Evolutionary conservation across 2,113 vertebrate genomes (phyloP), one percentile per base, ranked within the genome.

Genomic region (Miniopterus natalensis): DNA sequence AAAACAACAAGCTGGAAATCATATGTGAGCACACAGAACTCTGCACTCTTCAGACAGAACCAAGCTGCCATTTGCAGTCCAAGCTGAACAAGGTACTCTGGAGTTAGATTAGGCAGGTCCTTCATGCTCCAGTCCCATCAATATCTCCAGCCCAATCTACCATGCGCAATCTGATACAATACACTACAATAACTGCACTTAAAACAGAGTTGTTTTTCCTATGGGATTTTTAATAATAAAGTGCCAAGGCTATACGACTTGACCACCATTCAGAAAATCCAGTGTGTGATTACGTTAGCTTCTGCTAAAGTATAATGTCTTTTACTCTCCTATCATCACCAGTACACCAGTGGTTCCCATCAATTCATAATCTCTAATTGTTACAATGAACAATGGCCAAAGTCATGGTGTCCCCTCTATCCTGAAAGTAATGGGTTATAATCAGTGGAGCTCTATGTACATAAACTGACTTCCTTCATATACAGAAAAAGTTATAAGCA

Each of bases 1-100:
- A 36, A 36, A 36, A 36, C 36, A 36, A 65, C 51, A 83, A 92
- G 57, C 90, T 95, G 68, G 45, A 95, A 95, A 83, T 74, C 79
- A 91, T 90, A 84, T 81, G 65, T 92, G 63, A 89, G 61, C 29
- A 68, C 55, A 78, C 9, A 94, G 79, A 84, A 68, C 51, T 88
- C 57, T 29, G 55, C 40, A 15, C 31, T 65, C 73, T 92, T 65
- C 53, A n/a, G 6, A 65, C 0, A 45, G 47, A 95, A 88, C 75
- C n/a, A 88, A 61, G 63, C 73, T 79, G 66, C 88, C 40, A 45
- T 61, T 57, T 84, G 21, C 18, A 68, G 59, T 68, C 47, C 31
- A 91, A 57, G 25, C n/a, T 42, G 70, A 87, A 79, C 45, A 87
- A 61, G 59, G 75, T 63, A 31, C 59, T 73, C 27, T 10, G 77